These are phyloP conservation scores for Arremon aurantiirostris DNA, from an alignment of 2,797 vertebrate genomes.

Conservation along the genomic window DNA sequence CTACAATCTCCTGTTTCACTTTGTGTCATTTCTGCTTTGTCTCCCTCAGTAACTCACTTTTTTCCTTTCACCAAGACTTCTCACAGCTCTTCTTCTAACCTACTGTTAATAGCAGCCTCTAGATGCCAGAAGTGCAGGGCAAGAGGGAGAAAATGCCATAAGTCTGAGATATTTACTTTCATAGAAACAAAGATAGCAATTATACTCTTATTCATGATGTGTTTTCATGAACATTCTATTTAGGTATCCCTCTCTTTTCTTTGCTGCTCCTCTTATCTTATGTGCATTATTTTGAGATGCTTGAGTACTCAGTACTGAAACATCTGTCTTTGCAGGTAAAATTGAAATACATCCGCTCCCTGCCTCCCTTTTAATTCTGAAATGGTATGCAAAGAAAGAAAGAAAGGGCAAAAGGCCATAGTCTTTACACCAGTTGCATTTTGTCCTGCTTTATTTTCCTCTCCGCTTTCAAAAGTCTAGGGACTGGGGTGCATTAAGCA, in stretches of 20 bases:
- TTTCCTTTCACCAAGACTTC: neutral
- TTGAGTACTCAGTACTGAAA: neutral
- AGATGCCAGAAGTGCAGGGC: neutral
- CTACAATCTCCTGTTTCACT: neutral
- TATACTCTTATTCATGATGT: neutral
- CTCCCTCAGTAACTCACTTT: neutral
- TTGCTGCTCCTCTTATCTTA: neutral
- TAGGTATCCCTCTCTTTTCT: neutral
- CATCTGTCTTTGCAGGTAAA: neutral
- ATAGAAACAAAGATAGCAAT: neutral
- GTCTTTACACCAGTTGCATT: neutral
- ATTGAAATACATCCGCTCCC: neutral
- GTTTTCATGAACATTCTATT: neutral
- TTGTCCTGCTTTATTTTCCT: neutral
- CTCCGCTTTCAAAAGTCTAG: neutral
- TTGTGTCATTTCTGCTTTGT: neutral
- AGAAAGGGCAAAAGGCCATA: neutral
- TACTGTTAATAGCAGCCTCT: neutral
- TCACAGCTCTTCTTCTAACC: neutral
- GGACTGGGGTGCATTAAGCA: neutral
- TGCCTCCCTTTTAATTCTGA: neutral
- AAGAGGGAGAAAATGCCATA: neutral
- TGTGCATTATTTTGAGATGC: neutral
- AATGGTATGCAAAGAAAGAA: neutral
- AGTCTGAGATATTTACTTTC: neutral